Conservation (phyloP, 2,113 vertebrate genomes). For the Rhabdornis inornatus region DNA sequence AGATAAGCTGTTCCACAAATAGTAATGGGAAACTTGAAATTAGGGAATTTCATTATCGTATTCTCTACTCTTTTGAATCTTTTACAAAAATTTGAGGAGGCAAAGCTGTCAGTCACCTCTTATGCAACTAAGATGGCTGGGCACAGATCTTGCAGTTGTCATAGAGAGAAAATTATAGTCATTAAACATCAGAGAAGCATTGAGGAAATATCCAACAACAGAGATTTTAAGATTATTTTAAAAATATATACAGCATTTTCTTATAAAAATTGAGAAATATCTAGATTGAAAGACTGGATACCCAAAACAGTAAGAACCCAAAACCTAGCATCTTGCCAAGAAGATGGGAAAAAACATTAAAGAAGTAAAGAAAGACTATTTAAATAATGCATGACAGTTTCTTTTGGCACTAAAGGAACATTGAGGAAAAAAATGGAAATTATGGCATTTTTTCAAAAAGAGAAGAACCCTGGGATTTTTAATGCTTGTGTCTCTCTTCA, state of each 20-base stretch:
- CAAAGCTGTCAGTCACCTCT: background rate
- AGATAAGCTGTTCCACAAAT: background rate
- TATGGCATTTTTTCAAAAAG: background rate
- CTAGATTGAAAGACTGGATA: background rate
- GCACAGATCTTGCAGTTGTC: background rate
- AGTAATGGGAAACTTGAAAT: background rate
- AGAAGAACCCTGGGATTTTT: background rate
- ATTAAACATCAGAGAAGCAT: background rate
- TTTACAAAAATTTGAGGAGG: background rate
- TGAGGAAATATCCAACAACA: background rate
- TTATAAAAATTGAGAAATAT: background rate
- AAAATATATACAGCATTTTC: background rate
- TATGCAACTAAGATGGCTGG: background rate
- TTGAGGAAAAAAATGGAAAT: background rate
- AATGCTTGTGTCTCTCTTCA: background rate
- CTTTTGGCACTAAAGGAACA: background rate
- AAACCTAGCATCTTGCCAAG: background rate
- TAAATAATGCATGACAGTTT: background rate
- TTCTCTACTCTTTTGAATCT: background rate
- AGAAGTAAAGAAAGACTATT: background rate
- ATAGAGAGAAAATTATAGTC: background rate
- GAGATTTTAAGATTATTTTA: background rate
- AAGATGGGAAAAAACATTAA: background rate
- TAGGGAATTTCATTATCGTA: background rate
- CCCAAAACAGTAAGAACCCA: background rate